Evolutionary conservation across 2,113 vertebrate genomes (phyloP).

Genomic region (Chionis minor): DNA sequence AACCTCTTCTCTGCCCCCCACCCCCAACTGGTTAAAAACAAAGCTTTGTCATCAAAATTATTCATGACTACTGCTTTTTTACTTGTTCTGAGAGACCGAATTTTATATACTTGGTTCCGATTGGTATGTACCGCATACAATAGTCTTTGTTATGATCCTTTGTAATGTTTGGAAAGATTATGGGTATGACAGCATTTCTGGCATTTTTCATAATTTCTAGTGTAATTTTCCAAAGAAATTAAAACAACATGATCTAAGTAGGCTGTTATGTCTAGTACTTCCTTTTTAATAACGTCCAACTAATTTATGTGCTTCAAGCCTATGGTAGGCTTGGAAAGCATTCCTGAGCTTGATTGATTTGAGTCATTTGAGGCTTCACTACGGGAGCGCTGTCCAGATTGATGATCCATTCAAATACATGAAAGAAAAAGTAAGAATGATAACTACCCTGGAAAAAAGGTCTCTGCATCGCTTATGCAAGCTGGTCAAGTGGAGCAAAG

Average conservation of each 20-base stretch:
- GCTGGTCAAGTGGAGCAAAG: neutral
- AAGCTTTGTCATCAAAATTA: neutral
- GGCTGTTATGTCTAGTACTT: neutral
- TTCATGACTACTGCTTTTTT: neutral
- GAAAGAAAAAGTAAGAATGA: neutral
- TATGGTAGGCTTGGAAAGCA: neutral
- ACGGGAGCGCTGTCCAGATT: neutral
- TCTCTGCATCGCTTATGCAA: neutral
- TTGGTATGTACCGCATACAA: neutral
- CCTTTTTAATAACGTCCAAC: neutral
- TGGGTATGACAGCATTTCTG: neutral
- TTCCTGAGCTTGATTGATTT: neutral
- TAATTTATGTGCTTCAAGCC: neutral
- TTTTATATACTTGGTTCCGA: neutral
- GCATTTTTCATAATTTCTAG: neutral
- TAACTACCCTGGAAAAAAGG: neutral
- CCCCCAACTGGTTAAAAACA: neutral
- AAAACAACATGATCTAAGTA: neutral
- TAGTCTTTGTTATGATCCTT: neutral
- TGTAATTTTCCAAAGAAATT: neutral
- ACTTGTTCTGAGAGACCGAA: neutral
- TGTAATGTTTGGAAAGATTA: neutral
- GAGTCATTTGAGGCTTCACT: neutral
- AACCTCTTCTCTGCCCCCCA: neutral
- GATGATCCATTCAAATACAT: neutral